Evolutionary conservation across 2,113 vertebrate species (phyloP).

Genomic region (Anguilla japonica): DNA sequence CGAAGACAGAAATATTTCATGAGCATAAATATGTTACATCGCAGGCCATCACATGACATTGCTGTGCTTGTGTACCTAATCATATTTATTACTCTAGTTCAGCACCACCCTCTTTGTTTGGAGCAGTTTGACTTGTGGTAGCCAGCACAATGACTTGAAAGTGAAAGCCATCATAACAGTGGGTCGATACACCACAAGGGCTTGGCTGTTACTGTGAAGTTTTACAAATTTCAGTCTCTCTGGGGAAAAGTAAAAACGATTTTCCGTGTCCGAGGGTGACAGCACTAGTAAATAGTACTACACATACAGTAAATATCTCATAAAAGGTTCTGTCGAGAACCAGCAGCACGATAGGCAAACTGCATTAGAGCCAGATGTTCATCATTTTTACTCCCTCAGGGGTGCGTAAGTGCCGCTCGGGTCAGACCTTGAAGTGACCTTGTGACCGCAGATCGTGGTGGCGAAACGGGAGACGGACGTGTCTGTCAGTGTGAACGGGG

Average conservation of each 20-base stretch:
- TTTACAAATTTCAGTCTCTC: not conserved
- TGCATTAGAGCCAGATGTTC: not conserved
- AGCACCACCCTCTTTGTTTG: not conserved
- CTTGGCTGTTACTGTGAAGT: too few relatives aligned
- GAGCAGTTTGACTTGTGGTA: too few relatives aligned
- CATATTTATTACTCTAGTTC: not conserved
- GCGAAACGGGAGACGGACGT: not conserved
- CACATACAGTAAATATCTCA: not conserved
- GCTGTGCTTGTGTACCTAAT: not conserved
- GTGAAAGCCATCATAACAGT: not conserved
- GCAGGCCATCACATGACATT: not conserved
- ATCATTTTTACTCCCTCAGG: not conserved
- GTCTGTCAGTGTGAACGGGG: conserved; percentile 1
- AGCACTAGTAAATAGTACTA: not conserved
- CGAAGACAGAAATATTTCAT: not conserved
- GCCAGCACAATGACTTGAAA: not conserved
- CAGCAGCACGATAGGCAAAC: not conserved
- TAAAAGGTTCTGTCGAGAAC: not conserved
- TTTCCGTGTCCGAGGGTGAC: not conserved
- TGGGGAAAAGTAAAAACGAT: not conserved
- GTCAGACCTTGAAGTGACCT: too few relatives aligned
- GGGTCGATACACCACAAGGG: too few relatives aligned
- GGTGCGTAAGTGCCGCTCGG: not conserved
- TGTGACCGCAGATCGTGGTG: not conserved
- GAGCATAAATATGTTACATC: not conserved